Evolutionary conservation across 2,888 invertebrate species (phyloP).

Genomic region (Thelaira solivaga): DNA sequence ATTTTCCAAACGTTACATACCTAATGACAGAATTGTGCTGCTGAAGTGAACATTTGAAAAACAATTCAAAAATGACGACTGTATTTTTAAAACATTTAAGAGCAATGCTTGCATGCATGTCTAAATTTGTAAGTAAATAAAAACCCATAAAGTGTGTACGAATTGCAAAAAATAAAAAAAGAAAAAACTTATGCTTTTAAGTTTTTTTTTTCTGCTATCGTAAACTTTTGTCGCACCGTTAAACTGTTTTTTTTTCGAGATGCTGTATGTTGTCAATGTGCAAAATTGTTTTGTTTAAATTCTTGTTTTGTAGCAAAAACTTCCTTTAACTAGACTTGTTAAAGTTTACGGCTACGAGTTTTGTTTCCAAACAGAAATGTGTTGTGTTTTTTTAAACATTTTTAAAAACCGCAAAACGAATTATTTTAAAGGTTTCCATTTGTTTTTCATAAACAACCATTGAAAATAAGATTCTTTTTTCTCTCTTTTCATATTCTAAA

Average conservation of each 20-base stretch:
- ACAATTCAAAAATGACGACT: neutral
- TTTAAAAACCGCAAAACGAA: neutral
- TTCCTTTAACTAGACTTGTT: slow-evolving; percentile 11
- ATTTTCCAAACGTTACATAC: too few species aligned
- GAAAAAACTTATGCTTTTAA: slow-evolving; percentile 5
- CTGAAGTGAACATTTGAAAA: neutral
- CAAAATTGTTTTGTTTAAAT: slow-evolving; percentile 16
- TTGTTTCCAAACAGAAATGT: neutral
- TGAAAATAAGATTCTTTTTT: too few species aligned
- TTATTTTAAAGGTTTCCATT: slow-evolving; percentile 21
- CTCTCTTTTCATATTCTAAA: slow-evolving; percentile 9
- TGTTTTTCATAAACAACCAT: neutral
- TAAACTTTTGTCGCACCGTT: slow-evolving; percentile 17
- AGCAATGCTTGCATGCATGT: slow-evolving; percentile 17
- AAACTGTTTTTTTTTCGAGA: slow-evolving; percentile 6
- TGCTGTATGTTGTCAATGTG: slow-evolving; percentile 41
- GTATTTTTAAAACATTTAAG: slow-evolving; percentile 2
- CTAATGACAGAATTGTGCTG: too few species aligned
- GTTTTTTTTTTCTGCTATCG: neutral
- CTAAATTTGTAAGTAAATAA: slow-evolving; percentile 11
- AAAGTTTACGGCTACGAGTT: slow-evolving; percentile 8
- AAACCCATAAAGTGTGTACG: slow-evolving; percentile 11
- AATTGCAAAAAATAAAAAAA: slow-evolving; percentile 13
- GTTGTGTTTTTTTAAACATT: neutral
- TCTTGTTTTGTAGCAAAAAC: slow-evolving; percentile 8